A percentile compares a stretch with the other conserved stretches of the same genome.
These are phyloP conservation scores for Hemiprocne comata DNA, from an alignment of 2,113 vertebrate species.

Conservation along the genomic window DNA sequence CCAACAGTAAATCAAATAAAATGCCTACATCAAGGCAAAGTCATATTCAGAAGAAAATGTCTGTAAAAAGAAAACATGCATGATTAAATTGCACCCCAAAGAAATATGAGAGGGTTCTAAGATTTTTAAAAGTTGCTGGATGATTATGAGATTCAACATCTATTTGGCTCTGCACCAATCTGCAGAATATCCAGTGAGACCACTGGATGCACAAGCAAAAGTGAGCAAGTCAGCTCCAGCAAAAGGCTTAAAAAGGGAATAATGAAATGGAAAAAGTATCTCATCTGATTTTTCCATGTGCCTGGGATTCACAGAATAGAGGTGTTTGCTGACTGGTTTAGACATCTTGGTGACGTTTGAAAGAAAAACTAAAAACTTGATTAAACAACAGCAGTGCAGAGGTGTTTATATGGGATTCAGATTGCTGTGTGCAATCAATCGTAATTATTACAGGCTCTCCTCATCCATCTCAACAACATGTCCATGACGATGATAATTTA, in stretches of 20 bases:
- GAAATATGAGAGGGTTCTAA: neutral
- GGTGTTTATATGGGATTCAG: neutral
- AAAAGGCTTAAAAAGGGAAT: neutral
- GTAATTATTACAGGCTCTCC: constrained; percentile 13
- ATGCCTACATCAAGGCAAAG: constrained; percentile 2
- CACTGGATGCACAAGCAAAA: neutral
- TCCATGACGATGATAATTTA: constrained; percentile 31
- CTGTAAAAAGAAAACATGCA: constrained; percentile 1
- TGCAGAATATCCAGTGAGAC: neutral
- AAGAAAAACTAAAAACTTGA: constrained; percentile 14
- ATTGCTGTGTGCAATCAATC: neutral
- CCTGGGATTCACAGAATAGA: neutral
- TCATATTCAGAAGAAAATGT: neutral
- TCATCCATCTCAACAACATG: constrained; percentile 2
- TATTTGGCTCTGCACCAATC: neutral
- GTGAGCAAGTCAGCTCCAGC: neutral
- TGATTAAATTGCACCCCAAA: neutral
- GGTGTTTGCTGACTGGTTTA: neutral
- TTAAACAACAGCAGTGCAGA: neutral
- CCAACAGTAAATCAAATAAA: constrained; percentile 19
- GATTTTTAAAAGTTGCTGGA: neutral
- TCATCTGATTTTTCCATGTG: neutral
- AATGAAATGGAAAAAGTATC: neutral
- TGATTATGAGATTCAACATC: neutral
- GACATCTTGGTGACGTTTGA: neutral